These are phyloP conservation scores for Synergus laeviventris DNA, from an alignment of 2,888 invertebrate species.

Conservation along the genomic window DNA sequence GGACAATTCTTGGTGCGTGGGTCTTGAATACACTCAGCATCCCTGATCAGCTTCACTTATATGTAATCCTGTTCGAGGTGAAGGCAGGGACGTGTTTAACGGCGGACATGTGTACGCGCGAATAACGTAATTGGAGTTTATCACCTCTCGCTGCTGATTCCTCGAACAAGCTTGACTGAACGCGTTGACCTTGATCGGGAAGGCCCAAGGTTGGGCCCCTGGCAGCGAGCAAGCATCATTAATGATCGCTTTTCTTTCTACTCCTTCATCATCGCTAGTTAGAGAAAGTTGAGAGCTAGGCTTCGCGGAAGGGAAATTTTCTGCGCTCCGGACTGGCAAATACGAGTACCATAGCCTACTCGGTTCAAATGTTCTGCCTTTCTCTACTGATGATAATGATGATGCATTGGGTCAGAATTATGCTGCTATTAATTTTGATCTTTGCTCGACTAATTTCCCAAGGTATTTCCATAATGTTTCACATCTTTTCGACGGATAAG, in stretches of 20 bases:
- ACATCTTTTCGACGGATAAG: background rate
- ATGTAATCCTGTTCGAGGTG: slow-evolving; percentile 25
- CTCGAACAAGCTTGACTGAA: slow-evolving; percentile 32
- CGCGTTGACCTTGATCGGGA: slow-evolving; percentile 44
- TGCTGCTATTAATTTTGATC: background rate
- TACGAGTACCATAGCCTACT: too few species aligned
- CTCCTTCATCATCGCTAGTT: background rate
- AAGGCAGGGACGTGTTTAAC: slow-evolving; percentile 35
- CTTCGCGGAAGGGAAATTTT: background rate
- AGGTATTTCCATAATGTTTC: background rate
- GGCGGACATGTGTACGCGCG: slow-evolving; percentile 44
- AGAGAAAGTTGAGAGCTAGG: background rate
- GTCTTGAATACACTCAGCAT: slow-evolving; percentile 62
- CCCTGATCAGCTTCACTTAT: slow-evolving; percentile 44
- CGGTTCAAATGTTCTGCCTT: background rate
- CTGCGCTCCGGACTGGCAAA: background rate
- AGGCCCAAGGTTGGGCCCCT: slow-evolving; percentile 36
- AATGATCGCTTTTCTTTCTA: slow-evolving; percentile 39
- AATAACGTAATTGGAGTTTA: slow-evolving; percentile 53
- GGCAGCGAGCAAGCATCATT: slow-evolving; percentile 33
- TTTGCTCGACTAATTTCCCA: background rate
- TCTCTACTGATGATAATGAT: too few species aligned
- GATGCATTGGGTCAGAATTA: background rate
- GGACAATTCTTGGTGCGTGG: slow-evolving; percentile 50
- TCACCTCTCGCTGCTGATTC: slow-evolving; percentile 49